Base-by-base conservation (phyloP, 2,113 vertebrate species). In the Forbesichthys papilliferus region DNA sequence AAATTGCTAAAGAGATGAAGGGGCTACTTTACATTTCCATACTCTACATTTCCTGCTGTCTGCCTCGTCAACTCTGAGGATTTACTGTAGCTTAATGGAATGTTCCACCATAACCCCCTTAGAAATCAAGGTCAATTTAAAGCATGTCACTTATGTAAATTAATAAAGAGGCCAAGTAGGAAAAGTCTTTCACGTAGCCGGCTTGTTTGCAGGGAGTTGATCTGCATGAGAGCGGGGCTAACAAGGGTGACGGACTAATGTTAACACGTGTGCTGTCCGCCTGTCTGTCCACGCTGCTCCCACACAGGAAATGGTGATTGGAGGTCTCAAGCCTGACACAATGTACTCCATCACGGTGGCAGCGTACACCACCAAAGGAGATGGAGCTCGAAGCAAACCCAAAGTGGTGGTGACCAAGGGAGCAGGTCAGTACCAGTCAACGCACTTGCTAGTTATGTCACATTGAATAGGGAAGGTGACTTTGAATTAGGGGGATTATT, bases 311-410 rank as follows among this genome's bases (percentile, higher is more conserved):
- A 98, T 99, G 96, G 64, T 96, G 87, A 96, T 99, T 73, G 91
- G 94, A 80, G 94, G 96, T 75, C 92, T 99, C 60, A 95, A 97
- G 90, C 95, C 98, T 0, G 96, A 99, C 90, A 99, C 96, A 42
- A 90, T 94, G 3, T 99, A 99, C 82, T 99, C 97, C 82, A 92
- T 99, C 87, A 99, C 96, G 0, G 98, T 99, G 73, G 97, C 98
- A 3, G 98, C 98, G 4, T 99, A 99, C 90, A 99, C 98, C 87
- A 98, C 97, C 93, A 99, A 99, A 83, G 98, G 98, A 51, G 98
- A 99, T 20, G 97, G 97, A 1, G 95, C 96, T 11, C 97, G 97
- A 74, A 98, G 97, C 93, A 99, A 96, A 82, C 94, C 96, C 1
- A 98, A 96, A 72, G 91, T 96, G 83, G 95, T 97, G 66, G 91